A percentile compares a stretch with the other conserved stretches of the same genome.
phyloP scores from a whole-genome alignment of 1,140 invertebrate genomes.

The Pemphigus obesinymphae region DNA sequence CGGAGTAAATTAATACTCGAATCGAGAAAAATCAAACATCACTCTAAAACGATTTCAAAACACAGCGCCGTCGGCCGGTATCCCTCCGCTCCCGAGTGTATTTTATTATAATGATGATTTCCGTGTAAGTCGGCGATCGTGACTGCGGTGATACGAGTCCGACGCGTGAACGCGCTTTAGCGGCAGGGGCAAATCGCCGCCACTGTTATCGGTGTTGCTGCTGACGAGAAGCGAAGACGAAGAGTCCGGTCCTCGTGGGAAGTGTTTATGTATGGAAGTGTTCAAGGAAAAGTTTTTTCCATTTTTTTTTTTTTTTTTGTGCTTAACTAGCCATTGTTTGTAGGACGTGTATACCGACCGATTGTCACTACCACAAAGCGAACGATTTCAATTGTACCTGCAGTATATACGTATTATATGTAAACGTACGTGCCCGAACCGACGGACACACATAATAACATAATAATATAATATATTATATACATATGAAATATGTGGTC shows the following conservation, averaged over 20 bases:
- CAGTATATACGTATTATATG: background rate
- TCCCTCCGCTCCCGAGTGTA: too few relatives aligned
- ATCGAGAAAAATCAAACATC: too few relatives aligned
- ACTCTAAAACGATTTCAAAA: too few relatives aligned
- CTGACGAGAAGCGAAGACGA: too few relatives aligned
- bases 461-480: background rate
- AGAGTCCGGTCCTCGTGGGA: background rate
- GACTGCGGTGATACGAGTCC: background rate
- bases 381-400: slow-evolving; percentile 24
- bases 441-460: too few relatives aligned
- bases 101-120: too few relatives aligned
- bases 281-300: background rate
- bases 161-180: background rate
- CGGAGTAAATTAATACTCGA: too few relatives aligned
- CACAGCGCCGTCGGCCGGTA: too few relatives aligned
- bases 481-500: too few relatives aligned
- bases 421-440: background rate
- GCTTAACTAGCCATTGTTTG: slow-evolving; percentile 32
- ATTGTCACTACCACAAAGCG: slow-evolving; percentile 19
- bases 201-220: too few relatives aligned
- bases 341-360: background rate
- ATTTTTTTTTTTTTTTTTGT: background rate
- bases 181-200: too few relatives aligned
- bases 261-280: background rate
- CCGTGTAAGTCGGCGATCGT: background rate